Evolutionary conservation across 2,888 invertebrate genomes (phyloP).

Genomic region (Cerceris ruficornis): DNA sequence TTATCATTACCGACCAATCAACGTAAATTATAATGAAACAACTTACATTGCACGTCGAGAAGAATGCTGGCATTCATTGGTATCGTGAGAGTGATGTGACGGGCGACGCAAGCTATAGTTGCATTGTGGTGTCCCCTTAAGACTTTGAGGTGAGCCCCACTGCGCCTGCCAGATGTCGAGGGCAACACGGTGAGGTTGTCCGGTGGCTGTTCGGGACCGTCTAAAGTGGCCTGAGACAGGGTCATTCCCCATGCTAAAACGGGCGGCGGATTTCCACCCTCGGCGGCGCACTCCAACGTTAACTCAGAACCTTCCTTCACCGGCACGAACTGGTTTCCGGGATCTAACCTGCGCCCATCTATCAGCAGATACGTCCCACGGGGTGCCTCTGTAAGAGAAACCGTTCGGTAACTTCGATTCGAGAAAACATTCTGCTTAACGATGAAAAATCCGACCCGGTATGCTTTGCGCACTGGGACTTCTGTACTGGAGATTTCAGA

Average conservation of each 20-base stretch:
- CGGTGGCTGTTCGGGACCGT: conserved; percentile 78
- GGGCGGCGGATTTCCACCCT: conserved; percentile 90
- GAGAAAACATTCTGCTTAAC: conserved; percentile 29
- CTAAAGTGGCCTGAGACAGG: conserved; percentile 82
- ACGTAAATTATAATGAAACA: neutral
- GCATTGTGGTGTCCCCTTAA: conserved; percentile 94
- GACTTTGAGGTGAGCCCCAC: conserved; percentile 88
- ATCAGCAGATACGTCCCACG: conserved; percentile 93
- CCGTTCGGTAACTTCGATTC: conserved; percentile 51
- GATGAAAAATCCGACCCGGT: conserved; percentile 53
- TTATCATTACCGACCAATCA: neutral
- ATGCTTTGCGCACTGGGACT: neutral
- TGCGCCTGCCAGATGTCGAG: conserved; percentile 78
- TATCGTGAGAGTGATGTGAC: conserved; percentile 85
- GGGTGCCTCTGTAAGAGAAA: conserved; percentile 87
- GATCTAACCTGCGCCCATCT: conserved; percentile 92
- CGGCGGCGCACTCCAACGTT: conserved; percentile 92
- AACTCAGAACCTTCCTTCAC: conserved; percentile 93
- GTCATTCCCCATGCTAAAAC: conserved; percentile 86
- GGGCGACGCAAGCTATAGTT: conserved; percentile 90
- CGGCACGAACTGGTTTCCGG: conserved; percentile 93
- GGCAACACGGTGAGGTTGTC: conserved; percentile 79
- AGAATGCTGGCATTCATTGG: conserved; percentile 85
- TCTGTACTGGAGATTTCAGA: too few relatives aligned
- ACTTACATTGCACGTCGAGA: conserved; percentile 88